Percentiles rank a stretch among this genome's conserved stretches.
Conservation (phyloP, 2,113 vertebrate genomes). For the Pogonocichla stellata region DNA sequence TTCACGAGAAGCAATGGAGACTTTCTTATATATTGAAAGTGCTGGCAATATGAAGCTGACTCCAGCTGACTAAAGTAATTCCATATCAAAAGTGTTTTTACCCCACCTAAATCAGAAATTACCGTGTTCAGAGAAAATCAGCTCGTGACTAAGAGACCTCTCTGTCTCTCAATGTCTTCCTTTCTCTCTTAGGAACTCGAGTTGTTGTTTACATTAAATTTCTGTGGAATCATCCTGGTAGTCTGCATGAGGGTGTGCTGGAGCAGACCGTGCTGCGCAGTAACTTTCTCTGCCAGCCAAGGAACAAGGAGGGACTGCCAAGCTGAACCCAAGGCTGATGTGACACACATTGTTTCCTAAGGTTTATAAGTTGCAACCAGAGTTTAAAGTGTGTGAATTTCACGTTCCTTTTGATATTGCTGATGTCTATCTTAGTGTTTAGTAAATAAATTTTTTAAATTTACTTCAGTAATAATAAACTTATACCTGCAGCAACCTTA, state of each 20-base stretch:
- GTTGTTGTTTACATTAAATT: background rate
- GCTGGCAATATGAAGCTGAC: background rate
- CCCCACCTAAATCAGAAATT: background rate
- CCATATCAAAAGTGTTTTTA: background rate
- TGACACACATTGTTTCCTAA: background rate
- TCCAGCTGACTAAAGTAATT: background rate
- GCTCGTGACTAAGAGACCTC: accelerated
- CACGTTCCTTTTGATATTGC: background rate
- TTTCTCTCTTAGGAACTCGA: background rate
- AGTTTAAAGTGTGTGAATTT: background rate
- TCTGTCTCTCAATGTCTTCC: background rate
- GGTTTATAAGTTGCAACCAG: background rate
- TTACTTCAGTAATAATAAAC: background rate
- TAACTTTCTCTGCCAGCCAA: background rate
- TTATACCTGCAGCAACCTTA: background rate
- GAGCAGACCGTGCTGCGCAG: accelerated
- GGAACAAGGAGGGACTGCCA: background rate
- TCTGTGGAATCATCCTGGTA: background rate
- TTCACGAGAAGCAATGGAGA: background rate
- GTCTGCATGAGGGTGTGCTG: background rate
- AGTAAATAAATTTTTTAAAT: background rate
- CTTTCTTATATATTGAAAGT: background rate
- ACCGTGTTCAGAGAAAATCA: background rate
- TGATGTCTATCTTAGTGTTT: background rate
- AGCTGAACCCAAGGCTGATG: background rate